phyloP scores from a whole-genome alignment of 2,113 vertebrate species.

The Atractosteus spatula region DNA sequence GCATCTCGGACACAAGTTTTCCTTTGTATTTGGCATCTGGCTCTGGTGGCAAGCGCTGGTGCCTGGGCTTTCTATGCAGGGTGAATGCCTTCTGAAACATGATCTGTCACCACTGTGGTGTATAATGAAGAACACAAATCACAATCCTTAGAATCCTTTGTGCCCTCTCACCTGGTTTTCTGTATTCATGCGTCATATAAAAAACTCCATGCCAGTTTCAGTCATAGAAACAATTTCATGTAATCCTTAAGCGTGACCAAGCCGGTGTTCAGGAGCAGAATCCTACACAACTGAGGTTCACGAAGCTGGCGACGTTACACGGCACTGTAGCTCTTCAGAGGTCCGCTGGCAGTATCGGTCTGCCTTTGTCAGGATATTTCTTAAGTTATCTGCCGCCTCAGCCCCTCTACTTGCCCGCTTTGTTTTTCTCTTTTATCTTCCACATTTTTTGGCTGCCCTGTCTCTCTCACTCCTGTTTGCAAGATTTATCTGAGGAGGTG shows the following conservation, averaged over 20 bases:
- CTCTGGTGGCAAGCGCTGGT: constrained; percentile 67
- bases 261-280: too few species aligned
- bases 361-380: too few species aligned
- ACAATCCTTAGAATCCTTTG: neutral
- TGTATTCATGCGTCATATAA: neutral
- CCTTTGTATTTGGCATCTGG: constrained; percentile 78
- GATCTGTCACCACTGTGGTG: neutral
- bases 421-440: constrained; percentile 6
- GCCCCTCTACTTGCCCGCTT: neutral
- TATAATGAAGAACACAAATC: too few species aligned
- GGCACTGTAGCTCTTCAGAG: too few species aligned
- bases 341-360: too few species aligned
- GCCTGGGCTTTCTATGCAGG: constrained; percentile 63
- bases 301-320: too few species aligned
- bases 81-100: constrained; percentile 61
- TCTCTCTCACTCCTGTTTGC: constrained; percentile 5
- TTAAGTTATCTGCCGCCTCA: neutral
- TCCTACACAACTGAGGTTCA: too few species aligned
- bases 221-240: too few species aligned
- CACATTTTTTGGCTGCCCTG: neutral
- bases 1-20: constrained; percentile 79
- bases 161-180: neutral
- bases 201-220: neutral
- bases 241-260: too few species aligned
- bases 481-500: constrained; percentile 46